Base-by-base conservation (phyloP, 2,888 invertebrate genomes). In the Drosophila demipolita region DNA sequence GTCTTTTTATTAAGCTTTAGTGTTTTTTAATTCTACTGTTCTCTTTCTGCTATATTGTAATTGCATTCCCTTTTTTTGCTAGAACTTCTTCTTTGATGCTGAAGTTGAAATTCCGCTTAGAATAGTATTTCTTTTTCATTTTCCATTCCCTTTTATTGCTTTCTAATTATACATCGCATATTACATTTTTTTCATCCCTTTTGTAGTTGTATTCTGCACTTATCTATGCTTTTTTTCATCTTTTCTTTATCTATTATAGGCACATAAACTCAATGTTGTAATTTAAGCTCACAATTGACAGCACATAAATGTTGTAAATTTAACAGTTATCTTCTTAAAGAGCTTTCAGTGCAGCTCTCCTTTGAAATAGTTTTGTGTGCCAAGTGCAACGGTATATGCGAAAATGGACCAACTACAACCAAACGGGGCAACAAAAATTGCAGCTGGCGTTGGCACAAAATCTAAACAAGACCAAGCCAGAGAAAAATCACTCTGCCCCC, bases 381-480 rank as follows among this genome's bases (percentile, higher is more conserved):
- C 82, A 76, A 80, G 73, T 79, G 73, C 76, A 78, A 64, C 66
- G 52, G 55, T 50, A 63, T 66, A 52, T 72, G 74, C 66, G 53
- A 66, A 78, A 78, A 72, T 78, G 67, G 66, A 75, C 45, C 63
- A 78, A 66, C 52, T 38, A 54, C 54, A 35, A n/a, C 53, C 20
- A 72, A 70, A 32, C 67, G 73, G 76, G 73, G 29, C 65, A 76
- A 62, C 52, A 69, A 68, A 77, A 77, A 72, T 35, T 77, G 73
- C 73, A 73, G 40, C 62, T 60, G 68, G 64, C 64, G 67, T 75
- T 67, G 76, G 64, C 64, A 76, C 75, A 75, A 72, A 79, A 76
- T 76, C 76, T 76, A 76, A 76, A 76, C 75, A 76, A 76, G 76
- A 49, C 62, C 62, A 79, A 78, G 78, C 79, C 38, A 48, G 54